Base-by-base conservation (phyloP, 2,113 vertebrate species). In the Engystomops pustulosus region DNA sequence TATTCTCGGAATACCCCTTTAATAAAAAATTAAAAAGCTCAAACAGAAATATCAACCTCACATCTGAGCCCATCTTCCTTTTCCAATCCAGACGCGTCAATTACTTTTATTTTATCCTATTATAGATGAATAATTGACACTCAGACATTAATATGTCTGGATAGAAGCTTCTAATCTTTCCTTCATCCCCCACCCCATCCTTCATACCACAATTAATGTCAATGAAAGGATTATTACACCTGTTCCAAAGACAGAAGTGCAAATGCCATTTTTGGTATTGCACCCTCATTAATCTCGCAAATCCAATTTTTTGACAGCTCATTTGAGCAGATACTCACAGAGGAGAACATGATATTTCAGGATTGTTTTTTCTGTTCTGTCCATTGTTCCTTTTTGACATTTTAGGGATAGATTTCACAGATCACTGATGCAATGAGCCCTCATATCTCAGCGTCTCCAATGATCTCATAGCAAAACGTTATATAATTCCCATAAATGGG, bases 121-220 rank as follows among this genome's bases (percentile, higher is more conserved):
- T 76, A 55, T 36, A 23, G 32, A 77, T 55, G 49, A 55, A 1
- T 36, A 77, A 77, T 77, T 77, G 74, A 55, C 74, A 36, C 74
- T 76, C 36, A n/a, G 11, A 75, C 45, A n/a, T 34, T 36, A 55
- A 51, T 34, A 55, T 53, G 9, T 53, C 47, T 20, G 51, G 30
- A 55, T 55, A 3, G 27, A 1, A 38, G 74, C 30, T 36, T 77
- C 32, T 77, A 55, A 77, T 77, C 36, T 77, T 77, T 77, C 49
- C 49, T n/a, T 36, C 18, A 3, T 36, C 34, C 32, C 49, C 20
- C 18, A 55, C 32, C 20, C 6, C 74, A 77, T 77, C 49, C 32
- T 34, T 77, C 74, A 77, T 53, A 36, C 38, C 30, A 55, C 74
- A 77, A 77, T 77, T 77, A 77, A 77, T 55, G 74, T 77, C 74